Evolutionary conservation across 2,888 invertebrate species (phyloP).

Genomic region (Pristionchus exspectatus): DNA sequence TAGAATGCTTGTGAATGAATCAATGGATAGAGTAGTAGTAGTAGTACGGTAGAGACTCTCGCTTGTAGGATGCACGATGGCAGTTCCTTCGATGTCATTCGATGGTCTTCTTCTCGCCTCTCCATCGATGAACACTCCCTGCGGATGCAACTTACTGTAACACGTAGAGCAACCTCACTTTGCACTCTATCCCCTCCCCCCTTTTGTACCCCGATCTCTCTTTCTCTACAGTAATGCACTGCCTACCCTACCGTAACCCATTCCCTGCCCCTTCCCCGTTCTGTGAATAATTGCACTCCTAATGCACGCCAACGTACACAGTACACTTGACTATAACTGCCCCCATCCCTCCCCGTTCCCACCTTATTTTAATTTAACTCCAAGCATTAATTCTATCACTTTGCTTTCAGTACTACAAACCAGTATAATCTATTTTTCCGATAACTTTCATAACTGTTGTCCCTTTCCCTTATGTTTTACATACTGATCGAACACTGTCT

Average conservation of each 20-base stretch:
- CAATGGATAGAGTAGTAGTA: neutral
- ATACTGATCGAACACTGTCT: neutral
- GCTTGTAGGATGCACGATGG: neutral
- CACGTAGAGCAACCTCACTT: neutral
- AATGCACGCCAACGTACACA: neutral
- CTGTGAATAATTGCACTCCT: neutral
- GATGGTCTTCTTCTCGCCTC: neutral
- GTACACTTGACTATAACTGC: neutral
- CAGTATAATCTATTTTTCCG: neutral
- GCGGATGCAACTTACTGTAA: neutral
- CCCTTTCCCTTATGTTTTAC: neutral
- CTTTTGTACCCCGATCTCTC: neutral
- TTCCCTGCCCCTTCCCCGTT: neutral
- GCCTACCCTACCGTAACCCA: neutral
- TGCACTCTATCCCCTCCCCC: neutral
- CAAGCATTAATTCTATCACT: neutral
- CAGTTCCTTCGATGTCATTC: neutral
- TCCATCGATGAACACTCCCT: neutral
- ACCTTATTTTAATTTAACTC: neutral
- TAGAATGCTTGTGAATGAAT: neutral
- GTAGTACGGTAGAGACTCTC: neutral
- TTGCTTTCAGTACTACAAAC: neutral
- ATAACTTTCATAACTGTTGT: neutral
- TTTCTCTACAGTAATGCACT: no score
- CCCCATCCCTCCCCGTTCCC: neutral